Conservation (phyloP, 1,140 invertebrate species). For the Delia radicum region DNA sequence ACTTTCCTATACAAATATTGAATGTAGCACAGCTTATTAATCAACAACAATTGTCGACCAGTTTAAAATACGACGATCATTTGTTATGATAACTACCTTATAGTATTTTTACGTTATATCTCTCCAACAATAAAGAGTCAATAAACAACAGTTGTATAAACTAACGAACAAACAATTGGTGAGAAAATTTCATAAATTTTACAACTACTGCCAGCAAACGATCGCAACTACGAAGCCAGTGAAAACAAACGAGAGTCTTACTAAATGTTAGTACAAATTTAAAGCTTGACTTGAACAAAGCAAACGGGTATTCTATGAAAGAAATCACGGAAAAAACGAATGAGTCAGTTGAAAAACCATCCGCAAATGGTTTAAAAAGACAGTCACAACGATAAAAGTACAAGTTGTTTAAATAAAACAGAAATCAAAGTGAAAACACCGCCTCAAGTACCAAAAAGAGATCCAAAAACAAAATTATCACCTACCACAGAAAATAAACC, state of each 20-base stretch:
- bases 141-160: not conserved
- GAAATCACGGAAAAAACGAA: not conserved
- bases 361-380: not conserved
- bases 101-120: not conserved
- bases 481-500: not conserved
- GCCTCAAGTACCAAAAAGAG: slow-evolving; percentile 44
- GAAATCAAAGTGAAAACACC: not conserved
- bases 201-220: not conserved
- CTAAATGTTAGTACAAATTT: not conserved
- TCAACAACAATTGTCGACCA: not conserved
- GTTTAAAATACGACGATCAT: slow-evolving; percentile 2
- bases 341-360: not conserved
- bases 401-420: not conserved
- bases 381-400: not conserved
- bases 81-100: not conserved
- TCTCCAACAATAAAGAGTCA: not conserved
- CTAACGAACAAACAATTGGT: slow-evolving; percentile 1
- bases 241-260: not conserved
- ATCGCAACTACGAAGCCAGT: not conserved
- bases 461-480: slow-evolving; percentile 32
- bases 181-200: slow-evolving; percentile 10
- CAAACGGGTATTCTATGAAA: not conserved
- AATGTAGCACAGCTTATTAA: not conserved
- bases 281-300: slow-evolving; percentile 13
- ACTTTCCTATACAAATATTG: not conserved